Evolutionary conservation across 2,113 vertebrate genomes (phyloP), one percentile per base, ranked within the genome.

Genomic region (Aplodontia rufa): DNA sequence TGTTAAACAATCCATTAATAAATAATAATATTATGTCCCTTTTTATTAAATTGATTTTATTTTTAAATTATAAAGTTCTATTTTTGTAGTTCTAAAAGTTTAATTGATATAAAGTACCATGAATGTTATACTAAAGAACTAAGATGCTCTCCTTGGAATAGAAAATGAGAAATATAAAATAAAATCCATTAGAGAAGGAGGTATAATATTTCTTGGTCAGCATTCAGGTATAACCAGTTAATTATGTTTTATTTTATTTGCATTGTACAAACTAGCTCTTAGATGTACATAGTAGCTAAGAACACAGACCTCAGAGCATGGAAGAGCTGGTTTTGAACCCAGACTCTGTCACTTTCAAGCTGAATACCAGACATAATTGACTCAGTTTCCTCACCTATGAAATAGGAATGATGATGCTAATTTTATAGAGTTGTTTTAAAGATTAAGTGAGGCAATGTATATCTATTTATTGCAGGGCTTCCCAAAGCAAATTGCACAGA

Each of bases 121-220:
- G 0, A 47, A 58, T 6, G 19, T 68, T 14, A 60, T 68, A 74
- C 0, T 71, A 40, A 40, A 60, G 20, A 72, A n/a, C n/a, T 79
- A 75, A 24, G 9, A 83, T 35, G 6, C 19, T 95, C n/a, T 7
- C 47, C 42, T 53, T 16, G 16, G 5, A 71, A 26, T 64, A 64
- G 62, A 96, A 90, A 80, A 53, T 51, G 24, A 75, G 11, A 82
- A 89, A 72, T n/a, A 9, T 30, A 85, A 95, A 37, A 51, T 37
- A 4, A 30, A 94, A 79, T 75, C 6, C 1, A 75, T 49, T 69
- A 45, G 3, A 49, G 14, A 68, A 14, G 20, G 45, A 22, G 32
- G 8, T 58, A 32, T 26, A 85, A 9, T 58, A 66, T 60, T 90
- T 55, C 30, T 82, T 88, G 32, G 17, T 47, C 22, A 86, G 3